Conservation (phyloP, 1,140 invertebrate species). For the Eueides isabella region DNA sequence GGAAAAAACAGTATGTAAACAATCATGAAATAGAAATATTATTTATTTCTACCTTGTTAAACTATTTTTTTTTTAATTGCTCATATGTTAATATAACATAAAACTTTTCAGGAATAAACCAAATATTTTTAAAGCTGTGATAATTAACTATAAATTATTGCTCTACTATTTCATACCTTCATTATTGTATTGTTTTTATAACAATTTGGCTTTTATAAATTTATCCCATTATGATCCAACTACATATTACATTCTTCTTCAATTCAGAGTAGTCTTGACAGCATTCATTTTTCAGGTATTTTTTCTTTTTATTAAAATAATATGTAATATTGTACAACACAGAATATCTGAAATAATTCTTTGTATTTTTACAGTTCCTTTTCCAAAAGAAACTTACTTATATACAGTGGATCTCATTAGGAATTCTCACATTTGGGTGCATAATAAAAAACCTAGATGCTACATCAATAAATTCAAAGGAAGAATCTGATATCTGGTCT, state of each 20-base stretch:
- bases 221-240: slow-evolving; percentile 96
- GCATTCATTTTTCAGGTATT: slow-evolving; percentile 96
- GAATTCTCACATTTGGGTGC: slow-evolving; percentile 94
- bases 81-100: neutral
- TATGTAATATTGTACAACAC: neutral
- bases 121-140: slow-evolving; percentile 75
- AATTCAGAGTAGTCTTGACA: slow-evolving; percentile 95
- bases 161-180: slow-evolving; percentile 95
- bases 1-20: slow-evolving; percentile 84
- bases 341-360: neutral
- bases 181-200: slow-evolving; percentile 96
- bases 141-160: slow-evolving; percentile 85
- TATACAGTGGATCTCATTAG: slow-evolving; percentile 95
- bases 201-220: slow-evolving; percentile 97
- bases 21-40: neutral
- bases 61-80: too few species aligned
- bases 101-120: slow-evolving; percentile 79
- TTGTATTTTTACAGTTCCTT: slow-evolving; percentile 76
- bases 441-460: slow-evolving; percentile 94
- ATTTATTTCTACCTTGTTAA: neutral
- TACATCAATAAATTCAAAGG: slow-evolving; percentile 62
- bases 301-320: neutral
- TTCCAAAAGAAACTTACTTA: slow-evolving; percentile 92
- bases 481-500: slow-evolving; percentile 60
- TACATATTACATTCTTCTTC: slow-evolving; percentile 96